Conservation (phyloP, 2,888 invertebrate genomes). For the Xanthia togata region DNA sequence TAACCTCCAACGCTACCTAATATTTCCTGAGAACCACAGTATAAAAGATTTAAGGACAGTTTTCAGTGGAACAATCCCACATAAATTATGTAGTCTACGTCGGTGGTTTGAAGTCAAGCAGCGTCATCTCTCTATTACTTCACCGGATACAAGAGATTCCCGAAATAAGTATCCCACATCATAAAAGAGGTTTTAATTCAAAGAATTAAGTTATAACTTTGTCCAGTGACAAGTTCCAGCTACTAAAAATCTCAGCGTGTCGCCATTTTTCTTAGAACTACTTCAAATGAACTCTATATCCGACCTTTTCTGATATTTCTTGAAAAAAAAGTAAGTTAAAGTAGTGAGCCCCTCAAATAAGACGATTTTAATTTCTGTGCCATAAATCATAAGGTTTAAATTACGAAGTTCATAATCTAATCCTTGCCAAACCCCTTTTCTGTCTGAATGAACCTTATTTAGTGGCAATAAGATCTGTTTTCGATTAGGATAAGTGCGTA, state of each 20-base stretch:
- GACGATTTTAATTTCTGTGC: slow-evolving; percentile 62
- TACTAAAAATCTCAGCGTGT: slow-evolving; percentile 65
- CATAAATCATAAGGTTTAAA: slow-evolving; percentile 67
- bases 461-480: slow-evolving; percentile 2
- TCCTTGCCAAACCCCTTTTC: slow-evolving; percentile 40
- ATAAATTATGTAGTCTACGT: neutral
- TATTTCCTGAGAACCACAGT: neutral
- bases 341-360: slow-evolving; percentile 29
- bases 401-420: slow-evolving; percentile 61
- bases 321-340: slow-evolving; percentile 36
- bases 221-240: slow-evolving; percentile 55
- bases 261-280: slow-evolving; percentile 60
- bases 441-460: slow-evolving; percentile 24
- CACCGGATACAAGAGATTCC: slow-evolving; percentile 25
- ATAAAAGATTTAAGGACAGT: neutral
- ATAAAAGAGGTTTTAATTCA: slow-evolving; percentile 56
- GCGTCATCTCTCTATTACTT: slow-evolving; percentile 1
- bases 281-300: slow-evolving; percentile 57
- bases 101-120: slow-evolving; percentile 18
- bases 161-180: slow-evolving; percentile 38
- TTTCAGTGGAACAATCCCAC: neutral
- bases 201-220: slow-evolving; percentile 63
- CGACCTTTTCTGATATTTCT: slow-evolving; percentile 57
- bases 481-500: slow-evolving; percentile 6
- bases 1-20: neutral